Base-by-base conservation (phyloP, 2,888 invertebrate genomes). In the Drosophila pseudotakahashii region DNA sequence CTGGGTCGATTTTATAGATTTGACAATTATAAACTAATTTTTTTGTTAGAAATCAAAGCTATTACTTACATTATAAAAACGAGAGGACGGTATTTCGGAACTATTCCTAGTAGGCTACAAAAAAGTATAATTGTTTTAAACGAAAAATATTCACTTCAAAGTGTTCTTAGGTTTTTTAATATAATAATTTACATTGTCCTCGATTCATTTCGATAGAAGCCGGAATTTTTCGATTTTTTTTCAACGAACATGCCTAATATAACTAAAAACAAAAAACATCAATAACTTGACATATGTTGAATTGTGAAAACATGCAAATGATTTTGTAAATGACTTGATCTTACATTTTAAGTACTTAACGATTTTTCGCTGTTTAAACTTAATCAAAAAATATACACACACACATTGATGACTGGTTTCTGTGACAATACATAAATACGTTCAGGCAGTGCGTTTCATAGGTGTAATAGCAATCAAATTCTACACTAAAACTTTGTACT, bases 321-420 rank as follows among this genome's bases (percentile, higher is more conserved):
- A 78, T 63, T 59, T 71, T 82, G 72, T 78, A 76, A 78, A 80
- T 73, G 74, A 77, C 76, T 72, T 73, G 30, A 79, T 71, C 75
- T 55, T 75, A 81, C 52, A 58, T 52, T 53, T 57, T 81, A 75
- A 73, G 81, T 75, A 77, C 73, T 77, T 73, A 77, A 60, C 36
- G 41, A 52, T 23, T 48, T 62, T 52, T 55, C 39, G 62, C 53
- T 19, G 54, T 55, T 70, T 69, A 44, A 45, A 62, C 36, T 41
- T 61, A 52, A 54, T 37, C 60, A 71, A 34, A 37, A 59, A 47
- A 73, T 54, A 64, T 45, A 68, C 26, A 64, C n/a, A 68, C 45
- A 71, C 39, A 34, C 55, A 62, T 51, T 60, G 74, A 63, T 70
- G 86, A 84, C 86, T 84, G 84, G 84, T 79, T 87, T 66, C 60